A percentile compares a stretch with the other conserved stretches of the same genome.
Evolutionary conservation across 2,888 invertebrate genomes (phyloP).

Genomic region (Meiosimyza decipiens): DNA sequence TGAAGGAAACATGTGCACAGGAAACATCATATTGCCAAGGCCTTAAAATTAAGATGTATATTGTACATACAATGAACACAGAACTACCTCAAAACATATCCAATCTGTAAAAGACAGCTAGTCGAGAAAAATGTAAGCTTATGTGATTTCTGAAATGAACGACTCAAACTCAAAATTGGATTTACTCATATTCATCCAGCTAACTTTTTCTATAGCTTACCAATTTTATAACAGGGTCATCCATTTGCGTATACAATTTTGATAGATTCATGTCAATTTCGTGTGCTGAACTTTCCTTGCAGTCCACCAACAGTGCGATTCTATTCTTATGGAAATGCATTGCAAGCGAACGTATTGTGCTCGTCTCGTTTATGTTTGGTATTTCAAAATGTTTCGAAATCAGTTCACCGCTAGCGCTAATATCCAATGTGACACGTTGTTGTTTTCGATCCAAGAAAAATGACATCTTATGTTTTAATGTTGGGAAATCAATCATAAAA

Average conservation of each 20-base stretch:
- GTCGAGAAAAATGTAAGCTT: too few relatives aligned
- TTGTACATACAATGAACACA: too few relatives aligned
- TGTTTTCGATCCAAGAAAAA: conserved; percentile 67
- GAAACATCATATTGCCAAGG: too few relatives aligned
- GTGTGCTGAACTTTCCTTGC: conserved; percentile 63
- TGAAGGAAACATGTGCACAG: too few relatives aligned
- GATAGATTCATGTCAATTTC: conserved; percentile 64
- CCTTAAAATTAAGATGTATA: too few relatives aligned
- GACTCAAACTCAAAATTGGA: background rate
- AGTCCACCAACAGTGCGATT: conserved; percentile 63
- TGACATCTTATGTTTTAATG: conserved; percentile 66
- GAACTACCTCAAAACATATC: too few relatives aligned
- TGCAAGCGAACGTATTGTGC: conserved; percentile 65
- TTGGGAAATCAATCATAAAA: conserved; percentile 67
- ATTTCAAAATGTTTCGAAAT: conserved; percentile 65
- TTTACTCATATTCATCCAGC: background rate
- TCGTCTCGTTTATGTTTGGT: conserved; percentile 65
- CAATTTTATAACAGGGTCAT: conserved; percentile 66
- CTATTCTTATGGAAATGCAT: conserved; percentile 64
- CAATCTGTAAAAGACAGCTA: too few relatives aligned
- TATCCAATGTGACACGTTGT: conserved; percentile 64
- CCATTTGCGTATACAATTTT: conserved; percentile 66
- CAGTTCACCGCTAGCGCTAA: conserved; percentile 61
- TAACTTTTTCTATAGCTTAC: conserved; percentile 49
- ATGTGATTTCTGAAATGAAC: too few relatives aligned